A percentile compares a stretch with the other conserved stretches of the same genome.
Conservation (phyloP, 2,888 invertebrate species). For the Pachliopta kotzebuea region DNA sequence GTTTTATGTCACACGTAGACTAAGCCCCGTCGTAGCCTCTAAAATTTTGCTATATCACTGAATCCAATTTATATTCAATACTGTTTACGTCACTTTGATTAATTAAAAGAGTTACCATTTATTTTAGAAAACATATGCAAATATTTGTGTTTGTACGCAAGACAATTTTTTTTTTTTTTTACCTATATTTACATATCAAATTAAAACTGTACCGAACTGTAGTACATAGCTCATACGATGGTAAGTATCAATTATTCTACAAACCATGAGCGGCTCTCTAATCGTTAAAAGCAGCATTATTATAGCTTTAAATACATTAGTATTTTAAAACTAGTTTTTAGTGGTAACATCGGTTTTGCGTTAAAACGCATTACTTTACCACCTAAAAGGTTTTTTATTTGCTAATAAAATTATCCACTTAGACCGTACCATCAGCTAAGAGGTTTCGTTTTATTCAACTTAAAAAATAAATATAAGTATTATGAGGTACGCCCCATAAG, state of each 20-base stretch:
- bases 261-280: not conserved
- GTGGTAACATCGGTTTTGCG: not conserved
- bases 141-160: too few species aligned
- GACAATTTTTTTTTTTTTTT: too few species aligned
- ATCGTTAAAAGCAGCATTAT: not conserved
- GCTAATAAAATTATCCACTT: not conserved
- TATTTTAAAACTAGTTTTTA: constrained; percentile 1
- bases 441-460: not conserved
- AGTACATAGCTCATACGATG: too few species aligned
- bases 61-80: constrained; percentile 33
- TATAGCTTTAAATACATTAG: not conserved
- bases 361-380: not conserved
- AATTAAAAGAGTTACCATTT: constrained; percentile 16
- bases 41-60: constrained; percentile 66
- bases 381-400: not conserved
- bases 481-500: not conserved
- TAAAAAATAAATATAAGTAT: not conserved
- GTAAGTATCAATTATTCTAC: too few species aligned
- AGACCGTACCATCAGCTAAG: not conserved
- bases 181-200: too few species aligned
- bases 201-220: too few species aligned
- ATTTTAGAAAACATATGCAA: too few species aligned
- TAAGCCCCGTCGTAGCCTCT: constrained; percentile 74
- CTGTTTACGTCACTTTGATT: constrained; percentile 7
- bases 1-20: constrained; percentile 75